phyloP scores from a whole-genome alignment of 2,113 vertebrate genomes.

The pig (Sus scrofa) region DNA sequence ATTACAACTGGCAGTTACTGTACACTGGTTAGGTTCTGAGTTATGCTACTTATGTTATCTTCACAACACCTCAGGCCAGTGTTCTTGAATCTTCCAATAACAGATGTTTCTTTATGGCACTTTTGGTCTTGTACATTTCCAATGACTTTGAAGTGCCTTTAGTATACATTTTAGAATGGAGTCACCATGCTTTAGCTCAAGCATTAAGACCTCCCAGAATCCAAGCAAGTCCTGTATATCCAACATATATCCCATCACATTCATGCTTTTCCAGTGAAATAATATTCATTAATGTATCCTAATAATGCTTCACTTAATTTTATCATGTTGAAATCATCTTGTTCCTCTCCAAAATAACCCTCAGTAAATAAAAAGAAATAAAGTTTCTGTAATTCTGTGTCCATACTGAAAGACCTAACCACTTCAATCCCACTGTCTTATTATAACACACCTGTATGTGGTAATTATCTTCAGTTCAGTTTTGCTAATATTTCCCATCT shows the following conservation, averaged over 20 bases:
- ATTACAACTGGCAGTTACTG: background rate
- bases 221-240: background rate
- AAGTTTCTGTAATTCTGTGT: background rate
- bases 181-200: background rate
- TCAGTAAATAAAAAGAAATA: constrained; percentile 29
- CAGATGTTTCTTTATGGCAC: background rate
- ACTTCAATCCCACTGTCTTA: constrained; percentile 10
- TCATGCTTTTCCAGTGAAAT: background rate
- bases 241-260: background rate
- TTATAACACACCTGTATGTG: background rate
- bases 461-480: background rate
- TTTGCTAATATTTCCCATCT: background rate
- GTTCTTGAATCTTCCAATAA: background rate
- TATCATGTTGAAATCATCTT: background rate
- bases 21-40: background rate
- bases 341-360: constrained; percentile 24
- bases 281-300: background rate
- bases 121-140: background rate
- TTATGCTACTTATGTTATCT: background rate
- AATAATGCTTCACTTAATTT: background rate
- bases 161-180: constrained; percentile 16
- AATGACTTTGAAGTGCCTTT: background rate
- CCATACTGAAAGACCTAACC: background rate
- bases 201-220: background rate
- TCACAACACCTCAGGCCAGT: background rate